These are phyloP conservation scores for Deroptyus accipitrinus DNA, from an alignment of 2,113 vertebrate genomes.

Conservation along the genomic window DNA sequence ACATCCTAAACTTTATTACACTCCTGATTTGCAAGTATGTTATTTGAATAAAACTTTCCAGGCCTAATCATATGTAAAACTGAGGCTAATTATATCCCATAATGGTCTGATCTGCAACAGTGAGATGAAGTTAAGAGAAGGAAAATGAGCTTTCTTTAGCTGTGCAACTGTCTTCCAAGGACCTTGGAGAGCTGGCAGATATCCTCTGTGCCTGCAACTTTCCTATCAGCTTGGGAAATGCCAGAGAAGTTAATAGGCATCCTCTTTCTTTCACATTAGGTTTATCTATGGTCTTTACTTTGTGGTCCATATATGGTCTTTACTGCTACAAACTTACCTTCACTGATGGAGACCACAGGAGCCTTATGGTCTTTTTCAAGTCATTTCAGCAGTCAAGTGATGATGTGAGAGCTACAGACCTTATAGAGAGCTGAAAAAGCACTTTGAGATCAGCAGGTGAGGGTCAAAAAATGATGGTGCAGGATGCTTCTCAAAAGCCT, in stretches of 20 bases:
- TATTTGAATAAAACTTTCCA: slow-evolving; percentile 16
- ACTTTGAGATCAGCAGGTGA: background rate
- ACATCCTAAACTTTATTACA: background rate
- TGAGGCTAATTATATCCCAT: background rate
- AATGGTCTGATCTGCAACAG: background rate
- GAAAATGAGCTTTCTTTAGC: background rate
- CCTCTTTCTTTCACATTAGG: background rate
- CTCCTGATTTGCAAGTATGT: background rate
- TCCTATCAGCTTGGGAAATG: background rate
- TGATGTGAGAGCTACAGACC: background rate
- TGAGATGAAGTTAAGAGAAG: background rate
- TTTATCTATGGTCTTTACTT: background rate
- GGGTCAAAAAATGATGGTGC: background rate
- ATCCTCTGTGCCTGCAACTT: background rate
- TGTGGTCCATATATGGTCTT: background rate
- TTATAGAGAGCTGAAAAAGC: background rate
- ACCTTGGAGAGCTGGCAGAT: background rate
- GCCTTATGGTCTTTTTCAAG: background rate
- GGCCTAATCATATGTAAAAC: background rate
- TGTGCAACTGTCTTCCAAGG: background rate
- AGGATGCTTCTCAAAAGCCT: background rate
- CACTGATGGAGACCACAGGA: background rate
- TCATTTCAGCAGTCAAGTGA: background rate
- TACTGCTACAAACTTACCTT: background rate
- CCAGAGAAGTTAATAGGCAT: background rate